phyloP scores from a whole-genome alignment of 2,888 invertebrate genomes.

The Cephus runcator region DNA sequence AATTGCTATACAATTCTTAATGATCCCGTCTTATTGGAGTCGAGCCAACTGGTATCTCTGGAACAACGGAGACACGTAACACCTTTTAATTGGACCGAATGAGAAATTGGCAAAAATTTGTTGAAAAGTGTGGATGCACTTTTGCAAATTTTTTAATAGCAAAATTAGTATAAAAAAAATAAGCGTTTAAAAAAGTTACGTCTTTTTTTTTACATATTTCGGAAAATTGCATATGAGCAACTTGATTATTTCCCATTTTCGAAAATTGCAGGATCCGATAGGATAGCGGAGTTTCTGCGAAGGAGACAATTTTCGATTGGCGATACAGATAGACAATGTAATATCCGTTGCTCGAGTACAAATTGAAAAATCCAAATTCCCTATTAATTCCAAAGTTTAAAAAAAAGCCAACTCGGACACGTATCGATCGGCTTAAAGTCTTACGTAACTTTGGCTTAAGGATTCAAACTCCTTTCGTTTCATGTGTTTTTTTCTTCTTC shows the following conservation, averaged over 20 bases:
- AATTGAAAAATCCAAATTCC: not conserved
- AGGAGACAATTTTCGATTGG: not conserved
- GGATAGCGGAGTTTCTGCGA: not conserved
- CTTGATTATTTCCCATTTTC: not conserved
- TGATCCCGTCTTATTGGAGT: not conserved
- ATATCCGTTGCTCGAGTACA: not conserved
- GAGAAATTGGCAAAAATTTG: not conserved
- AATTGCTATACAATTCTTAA: not conserved
- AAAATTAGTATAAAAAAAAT: too few relatives aligned
- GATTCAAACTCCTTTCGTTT: not conserved
- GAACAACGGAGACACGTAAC: not conserved
- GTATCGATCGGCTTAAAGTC: not conserved
- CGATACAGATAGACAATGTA: not conserved
- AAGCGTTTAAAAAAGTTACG: too few relatives aligned
- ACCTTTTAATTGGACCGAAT: not conserved
- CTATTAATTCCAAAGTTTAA: not conserved
- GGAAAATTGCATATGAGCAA: not conserved
- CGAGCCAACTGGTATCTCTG: not conserved
- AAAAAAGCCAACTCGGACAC: not conserved
- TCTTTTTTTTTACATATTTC: too few relatives aligned
- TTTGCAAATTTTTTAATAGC: too few relatives aligned
- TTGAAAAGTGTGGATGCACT: too few relatives aligned
- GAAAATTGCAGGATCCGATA: not conserved
- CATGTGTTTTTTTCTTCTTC: not conserved
- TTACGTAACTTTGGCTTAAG: not conserved